Evolutionary conservation across 2,888 invertebrate species (phyloP).

Genomic region (Notocelia uddmanniana): DNA sequence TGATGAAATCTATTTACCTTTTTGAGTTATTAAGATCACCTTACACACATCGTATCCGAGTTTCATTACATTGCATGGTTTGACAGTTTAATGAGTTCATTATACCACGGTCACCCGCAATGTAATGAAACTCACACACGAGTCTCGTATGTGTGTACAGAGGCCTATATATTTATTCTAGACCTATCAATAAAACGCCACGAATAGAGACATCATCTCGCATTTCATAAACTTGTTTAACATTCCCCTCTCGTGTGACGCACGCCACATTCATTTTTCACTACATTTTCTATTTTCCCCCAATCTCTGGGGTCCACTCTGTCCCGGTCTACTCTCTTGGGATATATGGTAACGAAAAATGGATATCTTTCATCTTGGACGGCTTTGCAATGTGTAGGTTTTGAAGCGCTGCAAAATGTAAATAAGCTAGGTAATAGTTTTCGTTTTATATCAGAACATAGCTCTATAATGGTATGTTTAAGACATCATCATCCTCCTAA

Average conservation of each 20-base stretch:
- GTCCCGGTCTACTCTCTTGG: background rate
- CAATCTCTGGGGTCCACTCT: conserved; percentile 9
- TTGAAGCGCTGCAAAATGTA: background rate
- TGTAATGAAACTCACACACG: no score
- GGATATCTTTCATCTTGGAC: conserved; percentile 21
- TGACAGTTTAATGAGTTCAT: no score
- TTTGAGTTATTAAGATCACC: no score
- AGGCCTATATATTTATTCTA: no score
- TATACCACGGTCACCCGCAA: no score
- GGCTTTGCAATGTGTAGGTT: background rate
- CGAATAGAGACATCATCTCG: background rate
- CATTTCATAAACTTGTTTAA: conserved; percentile 15
- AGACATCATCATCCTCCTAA: no score
- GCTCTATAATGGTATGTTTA: no score
- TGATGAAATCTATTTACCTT: no score
- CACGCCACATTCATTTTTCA: conserved; percentile 41
- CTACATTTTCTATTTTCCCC: conserved; percentile 36
- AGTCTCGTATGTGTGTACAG: no score
- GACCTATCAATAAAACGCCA: background rate
- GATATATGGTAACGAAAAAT: conserved; percentile 2
- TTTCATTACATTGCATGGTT: no score
- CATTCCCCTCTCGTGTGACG: conserved; percentile 18
- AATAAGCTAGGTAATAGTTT: background rate
- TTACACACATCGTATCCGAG: no score
- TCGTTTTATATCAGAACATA: no score